Evolutionary conservation across 2,113 vertebrate species (phyloP).

Genomic region (Tamias sibiricus): DNA sequence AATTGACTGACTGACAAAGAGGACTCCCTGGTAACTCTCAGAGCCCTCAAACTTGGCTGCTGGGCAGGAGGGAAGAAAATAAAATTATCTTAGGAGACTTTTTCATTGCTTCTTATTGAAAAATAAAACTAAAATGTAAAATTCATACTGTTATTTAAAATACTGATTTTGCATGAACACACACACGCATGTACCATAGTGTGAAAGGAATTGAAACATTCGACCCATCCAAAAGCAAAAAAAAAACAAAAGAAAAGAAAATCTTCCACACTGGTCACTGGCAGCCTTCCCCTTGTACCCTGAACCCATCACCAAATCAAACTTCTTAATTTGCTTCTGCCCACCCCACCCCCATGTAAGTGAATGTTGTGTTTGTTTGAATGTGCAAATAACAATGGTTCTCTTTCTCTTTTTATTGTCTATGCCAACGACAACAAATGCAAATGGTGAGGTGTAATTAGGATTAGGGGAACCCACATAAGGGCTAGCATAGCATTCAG

Average conservation of each 20-base stretch:
- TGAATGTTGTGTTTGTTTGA: slow-evolving; percentile 36
- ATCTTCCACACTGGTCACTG: background rate
- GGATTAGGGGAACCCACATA: slow-evolving; percentile 39
- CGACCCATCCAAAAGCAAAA: background rate
- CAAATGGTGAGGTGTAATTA: slow-evolving; percentile 29
- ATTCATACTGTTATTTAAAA: background rate
- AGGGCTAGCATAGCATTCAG: slow-evolving; percentile 38
- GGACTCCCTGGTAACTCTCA: background rate
- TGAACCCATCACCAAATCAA: background rate
- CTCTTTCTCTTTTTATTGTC: slow-evolving; percentile 59
- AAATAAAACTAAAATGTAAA: background rate
- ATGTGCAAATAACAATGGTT: slow-evolving; percentile 57
- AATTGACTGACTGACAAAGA: background rate
- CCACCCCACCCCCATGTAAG: background rate
- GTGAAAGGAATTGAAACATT: background rate
- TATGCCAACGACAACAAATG: slow-evolving; percentile 68
- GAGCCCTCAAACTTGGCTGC: background rate
- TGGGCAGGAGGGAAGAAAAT: background rate
- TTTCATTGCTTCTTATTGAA: slow-evolving; percentile 3
- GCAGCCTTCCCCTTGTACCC: background rate
- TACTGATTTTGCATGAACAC: slow-evolving; percentile 24
- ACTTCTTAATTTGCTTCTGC: background rate
- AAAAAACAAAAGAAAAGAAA: background rate
- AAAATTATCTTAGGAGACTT: background rate
- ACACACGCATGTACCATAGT: background rate